Evolutionary conservation across 2,888 invertebrate species (phyloP), one percentile per base, ranked within the genome.

Genomic region (Leptothorax acervorum): DNA sequence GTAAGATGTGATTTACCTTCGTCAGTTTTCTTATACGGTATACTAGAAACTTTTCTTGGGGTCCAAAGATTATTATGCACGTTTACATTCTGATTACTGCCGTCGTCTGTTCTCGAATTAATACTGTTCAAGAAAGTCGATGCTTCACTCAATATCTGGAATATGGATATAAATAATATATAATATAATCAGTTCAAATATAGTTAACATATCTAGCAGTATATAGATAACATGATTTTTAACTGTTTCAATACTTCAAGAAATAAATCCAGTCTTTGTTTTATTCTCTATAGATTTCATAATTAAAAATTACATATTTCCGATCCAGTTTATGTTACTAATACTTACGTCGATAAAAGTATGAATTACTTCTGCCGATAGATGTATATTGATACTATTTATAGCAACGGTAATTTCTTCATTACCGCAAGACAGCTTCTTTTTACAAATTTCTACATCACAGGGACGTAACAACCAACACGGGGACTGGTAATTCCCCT

Each of bases 311-410:
- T 23, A 65, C n/a, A 23, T 1, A 35, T 57, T 53, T 42, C 39
- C 42, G 12, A 57, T 45, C 1, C 3, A 63, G 0, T 31, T 63
- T 48, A 63, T 35, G 0, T 63, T 23, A 12, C 15, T 66, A 23
- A 62, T 85, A 90, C 92, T 92, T 83, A 96, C 95, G 88, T 95
- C 97, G 90, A 96, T 96, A 57, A 97, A 95, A 18, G 97, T 97
- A 89, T 97, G 97, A 0, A 98, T 96, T 0, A 97, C 97, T 74
- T 97, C 96, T 6, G 97, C 96, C 68, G 97, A 97, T 11, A 98
- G 94, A 90, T 97, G 97, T 18, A 98, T 92, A 92, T 97, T 96
- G 23, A 98, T 95, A 28, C 97, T 96, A 1, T 97, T 97, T 9
- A 97, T 95, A 0, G 96, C 96, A 39, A 96, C 94, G n/a, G 95